Evolutionary conservation across 2,113 vertebrate genomes (phyloP).

Genomic region (Sorex araneus): DNA sequence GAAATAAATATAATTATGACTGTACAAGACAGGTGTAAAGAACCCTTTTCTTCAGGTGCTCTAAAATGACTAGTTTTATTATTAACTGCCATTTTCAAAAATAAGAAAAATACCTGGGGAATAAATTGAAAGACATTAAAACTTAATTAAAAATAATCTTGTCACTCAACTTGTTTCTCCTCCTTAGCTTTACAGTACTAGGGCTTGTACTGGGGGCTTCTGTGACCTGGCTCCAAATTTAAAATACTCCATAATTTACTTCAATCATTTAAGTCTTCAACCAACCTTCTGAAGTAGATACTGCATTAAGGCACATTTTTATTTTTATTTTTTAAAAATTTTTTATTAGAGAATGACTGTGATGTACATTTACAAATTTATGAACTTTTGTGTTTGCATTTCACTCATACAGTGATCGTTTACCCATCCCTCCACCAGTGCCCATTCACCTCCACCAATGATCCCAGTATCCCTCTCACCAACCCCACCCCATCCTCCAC

Average conservation of each 20-base stretch:
- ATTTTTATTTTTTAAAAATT: too few relatives aligned
- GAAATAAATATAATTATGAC: neutral
- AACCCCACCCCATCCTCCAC: too few relatives aligned
- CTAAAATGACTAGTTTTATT: neutral
- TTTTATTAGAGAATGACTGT: too few relatives aligned
- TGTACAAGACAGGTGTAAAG: neutral
- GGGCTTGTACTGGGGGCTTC: too few relatives aligned
- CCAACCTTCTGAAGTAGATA: neutral
- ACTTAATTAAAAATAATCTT: neutral
- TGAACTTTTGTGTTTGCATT: too few relatives aligned
- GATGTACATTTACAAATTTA: too few relatives aligned
- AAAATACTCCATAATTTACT: neutral
- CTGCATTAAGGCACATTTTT: neutral
- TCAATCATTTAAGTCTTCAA: neutral
- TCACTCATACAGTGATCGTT: too few relatives aligned
- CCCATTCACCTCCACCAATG: too few relatives aligned
- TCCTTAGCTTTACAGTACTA: neutral
- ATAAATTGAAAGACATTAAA: neutral
- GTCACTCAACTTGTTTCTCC: neutral
- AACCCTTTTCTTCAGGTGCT: neutral
- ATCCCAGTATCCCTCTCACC: too few relatives aligned
- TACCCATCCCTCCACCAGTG: too few relatives aligned
- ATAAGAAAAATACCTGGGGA: conserved; percentile 4
- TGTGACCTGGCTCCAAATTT: neutral
- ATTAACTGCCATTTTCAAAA: conserved; percentile 28